These are phyloP conservation scores for Heliothis subflexa DNA, from an alignment of 1,140 invertebrate genomes.

Conservation along the genomic window DNA sequence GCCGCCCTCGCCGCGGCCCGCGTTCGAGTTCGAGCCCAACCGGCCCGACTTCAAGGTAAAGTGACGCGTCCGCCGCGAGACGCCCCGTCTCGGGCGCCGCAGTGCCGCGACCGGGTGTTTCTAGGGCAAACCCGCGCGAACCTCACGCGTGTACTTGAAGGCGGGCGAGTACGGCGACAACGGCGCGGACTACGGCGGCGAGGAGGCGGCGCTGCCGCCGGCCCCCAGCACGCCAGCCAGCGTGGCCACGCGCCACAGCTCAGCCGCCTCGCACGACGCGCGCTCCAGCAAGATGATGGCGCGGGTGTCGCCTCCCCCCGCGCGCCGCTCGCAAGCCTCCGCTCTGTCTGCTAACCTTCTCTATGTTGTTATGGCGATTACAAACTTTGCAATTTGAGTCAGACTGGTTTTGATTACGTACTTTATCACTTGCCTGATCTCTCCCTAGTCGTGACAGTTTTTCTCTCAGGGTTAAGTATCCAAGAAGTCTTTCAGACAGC, in stretches of 20 bases:
- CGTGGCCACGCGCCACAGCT: constrained; percentile 14
- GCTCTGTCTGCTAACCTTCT: neutral
- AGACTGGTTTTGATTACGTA: neutral
- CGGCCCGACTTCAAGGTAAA: constrained; percentile 69
- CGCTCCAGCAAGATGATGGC: neutral
- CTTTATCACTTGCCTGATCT: no score
- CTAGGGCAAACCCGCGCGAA: constrained; percentile 17
- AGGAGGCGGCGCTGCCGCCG: constrained; percentile 49
- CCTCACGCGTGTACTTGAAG: constrained; percentile 52
- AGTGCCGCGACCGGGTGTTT: constrained; percentile 28
- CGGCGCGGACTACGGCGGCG: constrained; percentile 67
- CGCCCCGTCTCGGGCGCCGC: constrained; percentile 20
- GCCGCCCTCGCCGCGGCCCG: constrained; percentile 10
- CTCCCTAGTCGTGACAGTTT: no score
- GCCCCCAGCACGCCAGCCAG: constrained; percentile 5
- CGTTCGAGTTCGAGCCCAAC: constrained; percentile 66
- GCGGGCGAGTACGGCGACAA: constrained; percentile 76
- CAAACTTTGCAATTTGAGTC: neutral
- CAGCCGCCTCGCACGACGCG: constrained; percentile 3
- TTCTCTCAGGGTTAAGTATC: no score
- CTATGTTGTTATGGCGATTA: neutral
- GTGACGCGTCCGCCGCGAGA: neutral
- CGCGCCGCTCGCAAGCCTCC: neutral
- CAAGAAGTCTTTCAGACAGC: no score
- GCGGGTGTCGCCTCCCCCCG: neutral